Percentiles rank a stretch among this genome's conserved stretches.
Conservation (phyloP, 2,113 vertebrate species). For the Poeciliopsis occidentalis region DNA sequence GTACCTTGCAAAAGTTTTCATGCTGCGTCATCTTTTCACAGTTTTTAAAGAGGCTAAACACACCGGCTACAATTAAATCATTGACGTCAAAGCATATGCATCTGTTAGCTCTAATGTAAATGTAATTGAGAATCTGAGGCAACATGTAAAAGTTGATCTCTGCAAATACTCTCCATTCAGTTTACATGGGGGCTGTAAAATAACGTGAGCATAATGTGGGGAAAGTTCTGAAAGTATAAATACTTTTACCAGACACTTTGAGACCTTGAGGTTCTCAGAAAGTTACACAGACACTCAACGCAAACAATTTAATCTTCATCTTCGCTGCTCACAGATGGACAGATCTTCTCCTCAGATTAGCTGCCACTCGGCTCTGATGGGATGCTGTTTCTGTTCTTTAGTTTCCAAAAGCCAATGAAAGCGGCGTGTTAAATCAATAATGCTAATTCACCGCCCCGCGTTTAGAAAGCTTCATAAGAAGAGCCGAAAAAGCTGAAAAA, state of each 20-base stretch:
- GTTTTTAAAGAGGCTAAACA: neutral
- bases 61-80: neutral
- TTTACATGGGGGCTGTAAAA: neutral
- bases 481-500: neutral
- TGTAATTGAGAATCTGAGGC: neutral
- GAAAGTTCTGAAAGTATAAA: neutral
- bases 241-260: neutral
- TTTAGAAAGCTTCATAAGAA: conserved; percentile 13
- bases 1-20: neutral
- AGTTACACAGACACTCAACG: conserved; percentile 29
- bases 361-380: conserved; percentile 33
- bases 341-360: conserved; percentile 56
- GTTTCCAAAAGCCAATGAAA: conserved; percentile 51
- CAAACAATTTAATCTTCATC: conserved; percentile 60
- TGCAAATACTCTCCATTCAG: no score
- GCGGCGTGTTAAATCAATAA: conserved; percentile 53
- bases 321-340: conserved; percentile 43
- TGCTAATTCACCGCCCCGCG: conserved; percentile 41
- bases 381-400: conserved; percentile 21
- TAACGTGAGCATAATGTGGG: neutral
- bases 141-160: no score
- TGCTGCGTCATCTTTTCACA: no score
- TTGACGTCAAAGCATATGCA: neutral
- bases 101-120: neutral
- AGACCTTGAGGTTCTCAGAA: conserved; percentile 40